phyloP scores from a whole-genome alignment of 2,888 invertebrate genomes.

The Fragum fragum region DNA sequence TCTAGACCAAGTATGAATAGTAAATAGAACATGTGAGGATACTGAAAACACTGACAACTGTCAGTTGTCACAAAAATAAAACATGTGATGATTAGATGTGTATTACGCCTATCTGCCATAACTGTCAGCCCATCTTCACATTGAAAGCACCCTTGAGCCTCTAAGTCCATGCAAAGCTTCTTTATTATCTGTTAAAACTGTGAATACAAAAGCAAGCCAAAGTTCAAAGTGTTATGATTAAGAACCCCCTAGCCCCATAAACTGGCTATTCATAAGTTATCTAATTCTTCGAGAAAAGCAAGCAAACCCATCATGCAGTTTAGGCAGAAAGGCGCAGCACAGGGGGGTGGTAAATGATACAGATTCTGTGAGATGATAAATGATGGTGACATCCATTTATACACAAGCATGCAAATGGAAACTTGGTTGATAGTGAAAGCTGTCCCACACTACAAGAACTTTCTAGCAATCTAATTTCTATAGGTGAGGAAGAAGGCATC shows the following conservation, averaged over 20 bases:
- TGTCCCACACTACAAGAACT: slow-evolving; percentile 31
- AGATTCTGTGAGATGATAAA: slow-evolving; percentile 53
- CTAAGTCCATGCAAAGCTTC: slow-evolving; percentile 17
- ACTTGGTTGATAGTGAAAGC: slow-evolving; percentile 27
- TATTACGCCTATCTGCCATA: slow-evolving; percentile 65
- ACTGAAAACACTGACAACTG: not conserved
- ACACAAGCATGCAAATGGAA: slow-evolving; percentile 62
- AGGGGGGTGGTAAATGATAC: slow-evolving; percentile 43
- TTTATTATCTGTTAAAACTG: not conserved
- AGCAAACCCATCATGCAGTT: slow-evolving; percentile 62
- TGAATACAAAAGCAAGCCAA: slow-evolving; percentile 17
- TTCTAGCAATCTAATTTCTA: slow-evolving; percentile 66
- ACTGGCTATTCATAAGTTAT: not conserved
- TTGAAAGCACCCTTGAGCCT: slow-evolving; percentile 73
- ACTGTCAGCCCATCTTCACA: slow-evolving; percentile 49
- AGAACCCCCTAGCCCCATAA: not conserved
- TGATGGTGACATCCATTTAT: slow-evolving; percentile 61
- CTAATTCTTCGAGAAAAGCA: slow-evolving; percentile 43
- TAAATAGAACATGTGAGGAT: no score
- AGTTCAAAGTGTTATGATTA: not conserved
- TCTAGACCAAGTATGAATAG: no score
- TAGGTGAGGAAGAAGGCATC: slow-evolving; percentile 55
- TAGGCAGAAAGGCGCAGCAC: slow-evolving; percentile 69
- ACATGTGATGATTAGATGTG: slow-evolving; percentile 14
- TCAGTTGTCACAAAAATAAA: not conserved